These are phyloP conservation scores for Onychostruthus taczanowskii DNA, from an alignment of 2,113 vertebrate species.

Conservation along the genomic window DNA sequence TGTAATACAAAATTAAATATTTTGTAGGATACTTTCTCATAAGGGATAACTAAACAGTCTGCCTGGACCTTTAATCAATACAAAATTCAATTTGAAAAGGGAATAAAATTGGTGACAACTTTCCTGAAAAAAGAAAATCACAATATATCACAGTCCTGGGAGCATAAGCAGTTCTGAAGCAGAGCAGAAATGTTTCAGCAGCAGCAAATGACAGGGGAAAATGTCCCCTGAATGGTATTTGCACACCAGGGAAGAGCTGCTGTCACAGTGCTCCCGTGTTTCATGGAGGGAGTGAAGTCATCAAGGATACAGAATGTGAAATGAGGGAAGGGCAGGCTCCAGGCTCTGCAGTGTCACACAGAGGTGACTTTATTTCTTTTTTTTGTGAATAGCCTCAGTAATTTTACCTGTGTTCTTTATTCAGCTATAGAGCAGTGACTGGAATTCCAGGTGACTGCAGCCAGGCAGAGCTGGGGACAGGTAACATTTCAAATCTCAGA, in stretches of 20 bases:
- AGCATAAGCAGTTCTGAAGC: neutral
- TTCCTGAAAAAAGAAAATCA: neutral
- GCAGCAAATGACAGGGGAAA: neutral
- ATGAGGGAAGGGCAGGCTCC: neutral
- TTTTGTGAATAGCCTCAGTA: neutral
- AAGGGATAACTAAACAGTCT: neutral
- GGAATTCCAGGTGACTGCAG: neutral
- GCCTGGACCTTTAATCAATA: constrained; percentile 20
- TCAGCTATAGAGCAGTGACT: neutral
- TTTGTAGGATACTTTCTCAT: neutral
- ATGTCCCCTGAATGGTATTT: constrained; percentile 17
- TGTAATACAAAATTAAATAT: constrained; percentile 20
- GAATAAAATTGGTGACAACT: neutral
- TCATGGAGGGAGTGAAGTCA: neutral
- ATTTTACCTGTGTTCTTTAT: neutral
- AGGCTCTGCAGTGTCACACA: neutral
- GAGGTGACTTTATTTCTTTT: neutral
- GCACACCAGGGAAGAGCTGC: neutral
- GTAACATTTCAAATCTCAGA: neutral
- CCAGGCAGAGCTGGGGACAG: neutral
- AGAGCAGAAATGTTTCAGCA: constrained; percentile 22
- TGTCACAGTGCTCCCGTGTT: neutral
- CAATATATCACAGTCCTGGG: neutral
- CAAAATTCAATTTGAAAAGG: neutral
- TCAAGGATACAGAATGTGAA: neutral